Conservation (phyloP, 2,888 invertebrate species). For the Helleia helle region DNA sequence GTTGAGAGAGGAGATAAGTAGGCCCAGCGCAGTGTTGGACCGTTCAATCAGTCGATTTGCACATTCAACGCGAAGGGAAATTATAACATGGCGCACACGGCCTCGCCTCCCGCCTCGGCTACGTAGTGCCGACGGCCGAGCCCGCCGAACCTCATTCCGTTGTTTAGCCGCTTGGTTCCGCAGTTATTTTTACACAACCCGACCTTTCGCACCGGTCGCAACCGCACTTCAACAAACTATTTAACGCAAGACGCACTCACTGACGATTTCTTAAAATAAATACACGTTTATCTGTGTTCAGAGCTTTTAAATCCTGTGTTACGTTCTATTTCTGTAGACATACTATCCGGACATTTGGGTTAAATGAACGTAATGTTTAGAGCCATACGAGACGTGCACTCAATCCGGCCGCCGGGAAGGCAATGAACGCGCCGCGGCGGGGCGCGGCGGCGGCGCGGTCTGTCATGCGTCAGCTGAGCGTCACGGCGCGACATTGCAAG, state of each 20-base stretch:
- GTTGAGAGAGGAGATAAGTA: conserved; percentile 26
- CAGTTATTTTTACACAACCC: conserved; percentile 74
- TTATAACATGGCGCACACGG: conserved; percentile 71
- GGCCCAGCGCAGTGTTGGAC: conserved; percentile 54
- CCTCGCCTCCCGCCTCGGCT: conserved; percentile 69
- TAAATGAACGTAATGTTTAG: conserved; percentile 22
- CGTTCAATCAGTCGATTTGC: conserved; percentile 60
- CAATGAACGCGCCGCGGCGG: conserved; percentile 75
- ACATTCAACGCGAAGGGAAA: conserved; percentile 70
- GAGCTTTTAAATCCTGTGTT: neutral
- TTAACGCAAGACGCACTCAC: conserved; percentile 59
- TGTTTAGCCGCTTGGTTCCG: conserved; percentile 70
- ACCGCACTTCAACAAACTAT: conserved; percentile 60
- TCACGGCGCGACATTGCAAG: conserved; percentile 77
- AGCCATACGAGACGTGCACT: conserved; percentile 48
- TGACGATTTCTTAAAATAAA: conserved; percentile 28
- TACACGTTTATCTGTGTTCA: conserved; percentile 11
- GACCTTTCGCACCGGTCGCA: conserved; percentile 73
- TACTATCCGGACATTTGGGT: conserved; percentile 18
- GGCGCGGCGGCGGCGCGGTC: conserved; percentile 60
- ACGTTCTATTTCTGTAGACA: neutral
- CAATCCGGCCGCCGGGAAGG: conserved; percentile 76
- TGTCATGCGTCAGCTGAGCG: conserved; percentile 69
- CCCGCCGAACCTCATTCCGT: conserved; percentile 73
- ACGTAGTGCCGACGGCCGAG: conserved; percentile 72